Conservation (phyloP, 2,113 vertebrate species). For the Brachirus orientalis region DNA sequence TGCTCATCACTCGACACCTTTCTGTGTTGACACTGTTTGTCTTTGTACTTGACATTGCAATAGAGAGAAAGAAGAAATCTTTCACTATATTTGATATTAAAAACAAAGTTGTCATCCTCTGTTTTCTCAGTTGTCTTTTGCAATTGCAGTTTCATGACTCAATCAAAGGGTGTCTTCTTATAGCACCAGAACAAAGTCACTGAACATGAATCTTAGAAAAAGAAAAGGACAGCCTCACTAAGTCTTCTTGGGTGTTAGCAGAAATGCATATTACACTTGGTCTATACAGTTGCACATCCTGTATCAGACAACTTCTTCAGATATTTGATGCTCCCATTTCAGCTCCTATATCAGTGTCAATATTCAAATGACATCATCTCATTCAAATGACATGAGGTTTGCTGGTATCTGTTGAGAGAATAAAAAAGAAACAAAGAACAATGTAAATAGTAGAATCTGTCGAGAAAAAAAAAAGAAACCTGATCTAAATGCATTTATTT, state of each 20-base stretch:
- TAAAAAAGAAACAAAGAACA: slow-evolving; percentile 25
- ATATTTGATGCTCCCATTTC: not conserved
- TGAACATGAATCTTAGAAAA: slow-evolving; percentile 31
- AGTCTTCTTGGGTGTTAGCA: slow-evolving; percentile 6
- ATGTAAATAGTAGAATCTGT: too few species aligned
- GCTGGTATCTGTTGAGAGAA: slow-evolving; percentile 87
- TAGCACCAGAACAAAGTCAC: slow-evolving; percentile 43
- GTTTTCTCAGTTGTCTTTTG: not conserved
- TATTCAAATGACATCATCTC: slow-evolving; percentile 40
- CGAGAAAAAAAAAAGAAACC: too few species aligned
- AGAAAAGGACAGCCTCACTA: not conserved
- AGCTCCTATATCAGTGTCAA: not conserved
- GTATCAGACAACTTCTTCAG: slow-evolving; percentile 9
- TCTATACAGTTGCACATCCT: slow-evolving; percentile 18
- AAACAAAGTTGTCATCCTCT: not conserved
- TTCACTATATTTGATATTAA: not conserved
- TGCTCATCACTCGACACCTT: not conserved
- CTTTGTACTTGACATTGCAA: slow-evolving; percentile 19
- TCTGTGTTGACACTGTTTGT: not conserved
- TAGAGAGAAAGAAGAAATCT: slow-evolving; percentile 4
- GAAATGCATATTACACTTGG: slow-evolving; percentile 1
- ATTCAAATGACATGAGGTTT: slow-evolving; percentile 97
- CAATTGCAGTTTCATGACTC: not conserved
- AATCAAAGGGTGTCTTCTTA: not conserved
- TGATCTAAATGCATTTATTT: too few species aligned